Evolutionary conservation across 2,113 vertebrate species (phyloP).

Genomic region (Pluvialis apricaria): DNA sequence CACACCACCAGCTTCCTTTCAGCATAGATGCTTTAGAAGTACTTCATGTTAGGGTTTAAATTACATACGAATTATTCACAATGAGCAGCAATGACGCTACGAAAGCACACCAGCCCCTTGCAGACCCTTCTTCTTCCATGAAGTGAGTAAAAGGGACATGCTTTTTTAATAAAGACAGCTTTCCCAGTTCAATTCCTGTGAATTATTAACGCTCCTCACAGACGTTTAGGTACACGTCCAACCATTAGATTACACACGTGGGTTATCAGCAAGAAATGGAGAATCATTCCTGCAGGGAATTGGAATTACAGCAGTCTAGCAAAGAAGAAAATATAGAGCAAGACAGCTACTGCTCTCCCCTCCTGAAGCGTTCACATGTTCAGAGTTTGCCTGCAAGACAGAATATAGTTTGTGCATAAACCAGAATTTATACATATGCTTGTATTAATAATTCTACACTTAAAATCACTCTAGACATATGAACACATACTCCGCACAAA

Average conservation of each 20-base stretch:
- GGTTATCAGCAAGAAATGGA: not conserved
- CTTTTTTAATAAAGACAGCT: not conserved
- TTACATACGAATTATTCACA: not conserved
- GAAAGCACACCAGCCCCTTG: not conserved
- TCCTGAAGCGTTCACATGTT: not conserved
- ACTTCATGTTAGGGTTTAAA: not conserved
- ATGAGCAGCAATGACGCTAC: not conserved
- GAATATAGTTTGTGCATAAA: not conserved
- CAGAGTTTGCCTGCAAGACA: not conserved
- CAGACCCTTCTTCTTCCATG: not conserved
- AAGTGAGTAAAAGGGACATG: not conserved
- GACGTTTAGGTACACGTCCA: not conserved
- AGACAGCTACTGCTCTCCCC: not conserved
- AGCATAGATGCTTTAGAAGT: not conserved
- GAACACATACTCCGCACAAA: not conserved
- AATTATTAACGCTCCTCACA: not conserved
- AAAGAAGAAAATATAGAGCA: not conserved
- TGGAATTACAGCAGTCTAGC: not conserved
- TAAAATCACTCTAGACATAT: not conserved
- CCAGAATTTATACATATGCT: not conserved
- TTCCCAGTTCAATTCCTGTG: not conserved
- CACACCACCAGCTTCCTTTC: not conserved
- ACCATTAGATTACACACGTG: not conserved
- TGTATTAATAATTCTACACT: not conserved
- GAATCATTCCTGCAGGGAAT: not conserved